Evolutionary conservation across 2,888 invertebrate genomes (phyloP).

Genomic region (Pilophorus perplexus): DNA sequence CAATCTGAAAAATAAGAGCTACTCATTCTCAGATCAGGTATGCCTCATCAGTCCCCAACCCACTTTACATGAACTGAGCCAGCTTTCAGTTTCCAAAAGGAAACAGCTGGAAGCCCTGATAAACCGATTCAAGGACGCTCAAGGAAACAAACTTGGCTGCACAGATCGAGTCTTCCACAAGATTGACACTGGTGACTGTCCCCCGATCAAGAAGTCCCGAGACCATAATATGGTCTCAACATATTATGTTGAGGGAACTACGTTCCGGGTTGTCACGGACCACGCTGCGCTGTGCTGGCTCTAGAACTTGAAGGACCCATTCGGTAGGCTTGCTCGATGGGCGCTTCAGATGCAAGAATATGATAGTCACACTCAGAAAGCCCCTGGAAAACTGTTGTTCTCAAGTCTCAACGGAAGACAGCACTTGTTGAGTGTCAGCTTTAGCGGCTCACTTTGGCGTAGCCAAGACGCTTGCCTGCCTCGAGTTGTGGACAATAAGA

Average conservation of each 20-base stretch:
- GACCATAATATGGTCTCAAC: conserved; percentile 10
- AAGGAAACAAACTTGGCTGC: not conserved
- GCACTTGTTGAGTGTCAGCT: no score
- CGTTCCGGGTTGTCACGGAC: conserved; percentile 48
- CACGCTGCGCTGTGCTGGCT: conserved; percentile 48
- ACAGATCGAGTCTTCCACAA: not conserved
- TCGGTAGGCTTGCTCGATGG: conserved; percentile 48
- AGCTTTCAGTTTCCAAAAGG: not conserved
- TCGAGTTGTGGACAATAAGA: no score
- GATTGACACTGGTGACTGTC: conserved; percentile 8
- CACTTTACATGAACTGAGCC: not conserved
- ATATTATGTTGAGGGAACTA: no score
- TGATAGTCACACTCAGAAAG: no score
- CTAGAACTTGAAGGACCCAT: conserved; percentile 47
- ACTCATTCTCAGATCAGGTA: no score
- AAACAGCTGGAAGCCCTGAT: not conserved
- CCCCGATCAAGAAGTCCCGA: conserved; percentile 15
- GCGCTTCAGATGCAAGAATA: no score
- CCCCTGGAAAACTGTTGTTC: no score
- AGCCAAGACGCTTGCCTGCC: no score
- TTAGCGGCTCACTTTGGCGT: no score
- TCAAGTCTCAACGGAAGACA: no score
- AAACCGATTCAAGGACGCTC: not conserved
- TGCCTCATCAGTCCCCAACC: no score
- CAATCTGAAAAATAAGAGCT: no score